These are phyloP conservation scores for Amblyteles armatorius DNA, from an alignment of 2,888 invertebrate genomes.

Conservation along the genomic window DNA sequence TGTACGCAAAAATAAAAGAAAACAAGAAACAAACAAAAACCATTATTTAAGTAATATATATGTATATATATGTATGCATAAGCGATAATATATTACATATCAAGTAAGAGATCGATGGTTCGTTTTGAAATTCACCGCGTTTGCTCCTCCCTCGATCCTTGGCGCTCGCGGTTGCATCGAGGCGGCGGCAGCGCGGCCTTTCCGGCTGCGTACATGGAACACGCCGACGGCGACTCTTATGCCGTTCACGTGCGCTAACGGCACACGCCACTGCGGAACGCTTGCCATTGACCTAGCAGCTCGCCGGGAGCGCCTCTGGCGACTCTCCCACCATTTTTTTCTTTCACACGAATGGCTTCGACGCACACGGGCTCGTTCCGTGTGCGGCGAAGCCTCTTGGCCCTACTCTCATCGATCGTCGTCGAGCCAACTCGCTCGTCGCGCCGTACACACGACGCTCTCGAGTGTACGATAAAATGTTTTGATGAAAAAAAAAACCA, in stretches of 20 bases:
- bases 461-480: slow-evolving; percentile 3
- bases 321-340: slow-evolving; percentile 7
- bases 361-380: slow-evolving; percentile 34
- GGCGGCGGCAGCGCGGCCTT: no score
- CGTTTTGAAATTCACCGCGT: slow-evolving; percentile 13
- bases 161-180: background rate
- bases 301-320: slow-evolving; percentile 9
- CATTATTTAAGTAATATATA: slow-evolving; percentile 65
- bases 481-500: background rate
- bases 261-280: slow-evolving; percentile 35
- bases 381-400: slow-evolving; percentile 53
- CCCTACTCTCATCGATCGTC: slow-evolving; percentile 54
- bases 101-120: slow-evolving; percentile 51
- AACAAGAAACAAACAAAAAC: background rate
- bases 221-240: background rate
- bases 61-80: slow-evolving; percentile 68
- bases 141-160: background rate
- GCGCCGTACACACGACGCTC: slow-evolving; percentile 4
- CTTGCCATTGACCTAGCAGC: slow-evolving; percentile 69
- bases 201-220: background rate
- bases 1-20: slow-evolving; percentile 6
- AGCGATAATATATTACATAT: slow-evolving; percentile 71
- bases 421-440: slow-evolving; percentile 9
- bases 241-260: slow-evolving; percentile 56
- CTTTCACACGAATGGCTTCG: slow-evolving; percentile 13